Evolutionary conservation across 2,888 invertebrate species (phyloP).

Genomic region (Latheticus oryzae): DNA sequence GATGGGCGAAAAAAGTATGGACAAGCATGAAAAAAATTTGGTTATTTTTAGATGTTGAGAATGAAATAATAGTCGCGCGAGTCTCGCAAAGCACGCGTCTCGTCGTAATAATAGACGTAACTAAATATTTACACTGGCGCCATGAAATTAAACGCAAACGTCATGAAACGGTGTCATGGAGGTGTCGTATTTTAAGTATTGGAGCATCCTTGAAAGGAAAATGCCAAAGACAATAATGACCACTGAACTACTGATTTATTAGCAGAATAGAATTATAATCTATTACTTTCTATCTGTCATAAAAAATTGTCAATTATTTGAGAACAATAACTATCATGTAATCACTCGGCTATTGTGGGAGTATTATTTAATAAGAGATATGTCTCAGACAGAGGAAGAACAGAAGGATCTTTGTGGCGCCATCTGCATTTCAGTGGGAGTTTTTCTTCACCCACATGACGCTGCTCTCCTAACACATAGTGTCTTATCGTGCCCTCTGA

Average conservation of each 20-base stretch:
- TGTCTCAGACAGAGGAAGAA: constrained; percentile 18
- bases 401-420: constrained; percentile 27
- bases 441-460: constrained; percentile 27
- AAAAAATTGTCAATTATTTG: too few relatives aligned
- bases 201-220: constrained; percentile 1
- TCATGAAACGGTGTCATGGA: constrained; percentile 51
- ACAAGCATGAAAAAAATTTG: too few relatives aligned
- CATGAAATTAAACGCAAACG: constrained; percentile 56
- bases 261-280: too few relatives aligned
- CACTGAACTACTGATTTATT: too few relatives aligned
- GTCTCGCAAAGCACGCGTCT: constrained; percentile 33
- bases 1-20: constrained; percentile 8
- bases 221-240: constrained; percentile 7
- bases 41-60: constrained; percentile 27
- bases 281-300: too few relatives aligned
- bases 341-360: constrained; percentile 23
- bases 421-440: constrained; percentile 31
- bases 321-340: too few relatives aligned
- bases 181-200: constrained; percentile 12
- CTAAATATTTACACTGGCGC: constrained; percentile 59
- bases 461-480: constrained; percentile 18
- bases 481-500: constrained; percentile 42
- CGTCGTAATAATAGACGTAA: constrained; percentile 43
- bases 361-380: constrained; percentile 28
- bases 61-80: constrained; percentile 35